A percentile compares a stretch with the other conserved stretches of the same genome.
These are phyloP conservation scores for Carterocephalus palaemon DNA, from an alignment of 2,888 invertebrate genomes.

Conservation along the genomic window DNA sequence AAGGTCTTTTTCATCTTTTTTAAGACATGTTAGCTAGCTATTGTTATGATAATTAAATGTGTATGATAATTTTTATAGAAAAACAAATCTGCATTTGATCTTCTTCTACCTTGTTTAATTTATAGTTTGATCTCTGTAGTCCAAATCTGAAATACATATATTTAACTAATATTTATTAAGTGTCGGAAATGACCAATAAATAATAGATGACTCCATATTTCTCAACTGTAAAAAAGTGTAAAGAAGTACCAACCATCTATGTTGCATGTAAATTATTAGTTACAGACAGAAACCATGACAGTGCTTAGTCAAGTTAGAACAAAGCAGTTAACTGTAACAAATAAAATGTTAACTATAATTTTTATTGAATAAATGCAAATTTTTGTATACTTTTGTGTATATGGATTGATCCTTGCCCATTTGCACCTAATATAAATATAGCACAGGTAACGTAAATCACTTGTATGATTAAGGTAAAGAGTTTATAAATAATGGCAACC, in stretches of 20 bases:
- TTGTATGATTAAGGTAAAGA: conserved; percentile 18
- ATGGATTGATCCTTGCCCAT: conserved; percentile 53
- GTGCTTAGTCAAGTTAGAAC: conserved; percentile 19
- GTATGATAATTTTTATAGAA: conserved; percentile 73
- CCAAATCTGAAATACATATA: conserved; percentile 60
- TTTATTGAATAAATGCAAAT: conserved; percentile 58
- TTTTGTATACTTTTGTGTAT: conserved; percentile 58
- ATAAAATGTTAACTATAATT: conserved; percentile 40
- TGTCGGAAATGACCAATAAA: conserved; percentile 33
- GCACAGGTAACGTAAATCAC: conserved; percentile 31
- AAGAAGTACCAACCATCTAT: conserved; percentile 32
- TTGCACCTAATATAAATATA: conserved; percentile 28
- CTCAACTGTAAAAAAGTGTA: conserved; percentile 35
- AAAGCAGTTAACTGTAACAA: conserved; percentile 17
- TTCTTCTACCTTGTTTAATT: conserved; percentile 42
- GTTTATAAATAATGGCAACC: conserved; percentile 4
- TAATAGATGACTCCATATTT: conserved; percentile 36
- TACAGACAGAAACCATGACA: conserved; percentile 44
- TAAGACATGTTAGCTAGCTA: conserved; percentile 76
- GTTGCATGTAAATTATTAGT: conserved; percentile 51
- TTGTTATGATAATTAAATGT: conserved; percentile 74
- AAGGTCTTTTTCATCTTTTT: conserved; percentile 77
- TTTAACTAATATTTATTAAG: conserved; percentile 52
- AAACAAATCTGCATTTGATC: conserved; percentile 73
- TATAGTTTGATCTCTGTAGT: conserved; percentile 68